Conservation (phyloP, 1,140 invertebrate species). For the Zaprionus nigranus region DNA sequence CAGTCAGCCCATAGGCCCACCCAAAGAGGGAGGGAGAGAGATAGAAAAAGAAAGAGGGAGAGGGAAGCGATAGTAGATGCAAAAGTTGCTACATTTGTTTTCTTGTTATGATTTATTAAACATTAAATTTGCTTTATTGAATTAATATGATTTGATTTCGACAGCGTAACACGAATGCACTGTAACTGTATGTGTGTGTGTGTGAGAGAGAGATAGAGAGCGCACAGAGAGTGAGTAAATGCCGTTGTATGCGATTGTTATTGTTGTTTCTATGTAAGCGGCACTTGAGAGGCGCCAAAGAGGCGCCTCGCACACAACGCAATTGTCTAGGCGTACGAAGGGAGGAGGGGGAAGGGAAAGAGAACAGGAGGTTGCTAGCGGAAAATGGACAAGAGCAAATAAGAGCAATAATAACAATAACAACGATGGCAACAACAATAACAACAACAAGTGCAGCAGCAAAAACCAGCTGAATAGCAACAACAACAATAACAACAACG, state of each 20-base stretch:
- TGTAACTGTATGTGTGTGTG: neutral
- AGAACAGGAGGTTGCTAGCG: neutral
- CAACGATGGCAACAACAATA: slow-evolving; percentile 1
- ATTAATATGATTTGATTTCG: slow-evolving; percentile 78
- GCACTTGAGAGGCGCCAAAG: slow-evolving; percentile 59
- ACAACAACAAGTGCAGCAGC: slow-evolving; percentile 26
- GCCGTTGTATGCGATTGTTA: neutral
- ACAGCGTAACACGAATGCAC: slow-evolving; percentile 47
- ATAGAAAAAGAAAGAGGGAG: neutral
- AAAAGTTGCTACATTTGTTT: slow-evolving; percentile 59
- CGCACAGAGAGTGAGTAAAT: neutral
- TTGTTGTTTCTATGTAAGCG: slow-evolving; percentile 27
- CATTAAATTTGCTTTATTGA: slow-evolving; percentile 77
- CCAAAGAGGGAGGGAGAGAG: too few relatives aligned
- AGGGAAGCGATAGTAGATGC: neutral
- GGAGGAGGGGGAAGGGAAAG: neutral
- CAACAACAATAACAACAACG: slow-evolving; percentile 19
- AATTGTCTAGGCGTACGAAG: slow-evolving; percentile 48
- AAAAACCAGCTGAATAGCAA: slow-evolving; percentile 20
- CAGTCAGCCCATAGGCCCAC: neutral
- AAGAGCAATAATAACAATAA: slow-evolving; percentile 11
- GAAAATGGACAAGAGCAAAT: slow-evolving; percentile 42
- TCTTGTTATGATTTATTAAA: slow-evolving; percentile 76
- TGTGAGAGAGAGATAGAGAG: neutral
- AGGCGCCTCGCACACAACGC: slow-evolving; percentile 57